Evolutionary conservation across 2,888 invertebrate genomes (phyloP).

Genomic region (Sphecodes monilicornis): DNA sequence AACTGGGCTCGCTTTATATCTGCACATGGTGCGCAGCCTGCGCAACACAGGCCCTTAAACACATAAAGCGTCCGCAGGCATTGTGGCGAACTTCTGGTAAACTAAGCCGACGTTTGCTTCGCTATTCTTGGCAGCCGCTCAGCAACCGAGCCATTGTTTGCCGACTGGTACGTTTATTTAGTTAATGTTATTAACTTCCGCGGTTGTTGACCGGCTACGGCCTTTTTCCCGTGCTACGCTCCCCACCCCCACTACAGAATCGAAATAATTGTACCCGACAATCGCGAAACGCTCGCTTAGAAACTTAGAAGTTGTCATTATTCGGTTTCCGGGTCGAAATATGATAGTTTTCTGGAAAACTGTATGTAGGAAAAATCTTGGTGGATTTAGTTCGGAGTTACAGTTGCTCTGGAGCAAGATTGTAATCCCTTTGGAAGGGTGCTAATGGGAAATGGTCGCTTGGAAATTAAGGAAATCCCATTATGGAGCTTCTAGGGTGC

Average conservation of each 20-base stretch:
- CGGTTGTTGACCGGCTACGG: slow-evolving; percentile 5
- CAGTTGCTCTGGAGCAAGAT: no score
- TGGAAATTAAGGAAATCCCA: no score
- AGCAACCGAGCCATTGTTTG: slow-evolving; percentile 11
- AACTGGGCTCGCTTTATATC: slow-evolving; percentile 11
- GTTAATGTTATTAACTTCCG: slow-evolving; percentile 25
- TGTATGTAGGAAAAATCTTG: neutral
- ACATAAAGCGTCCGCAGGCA: slow-evolving; percentile 28
- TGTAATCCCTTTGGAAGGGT: no score
- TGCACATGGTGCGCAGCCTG: neutral
- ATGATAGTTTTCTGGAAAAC: neutral
- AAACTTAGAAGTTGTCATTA: neutral
- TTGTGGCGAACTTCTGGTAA: slow-evolving; percentile 44
- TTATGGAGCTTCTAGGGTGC: no score
- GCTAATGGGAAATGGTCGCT: no score
- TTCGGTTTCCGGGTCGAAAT: neutral
- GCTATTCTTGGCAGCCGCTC: slow-evolving; percentile 20
- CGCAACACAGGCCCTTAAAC: slow-evolving; percentile 15
- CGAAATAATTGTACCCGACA: neutral
- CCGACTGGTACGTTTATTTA: slow-evolving; percentile 11
- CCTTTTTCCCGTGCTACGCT: neutral
- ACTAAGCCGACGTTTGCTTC: slow-evolving; percentile 19
- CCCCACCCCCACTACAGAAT: neutral
- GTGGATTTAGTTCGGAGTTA: no score
- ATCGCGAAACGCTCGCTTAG: neutral